phyloP scores from a whole-genome alignment of 2,888 invertebrate species.

The Amphipoea lucens region DNA sequence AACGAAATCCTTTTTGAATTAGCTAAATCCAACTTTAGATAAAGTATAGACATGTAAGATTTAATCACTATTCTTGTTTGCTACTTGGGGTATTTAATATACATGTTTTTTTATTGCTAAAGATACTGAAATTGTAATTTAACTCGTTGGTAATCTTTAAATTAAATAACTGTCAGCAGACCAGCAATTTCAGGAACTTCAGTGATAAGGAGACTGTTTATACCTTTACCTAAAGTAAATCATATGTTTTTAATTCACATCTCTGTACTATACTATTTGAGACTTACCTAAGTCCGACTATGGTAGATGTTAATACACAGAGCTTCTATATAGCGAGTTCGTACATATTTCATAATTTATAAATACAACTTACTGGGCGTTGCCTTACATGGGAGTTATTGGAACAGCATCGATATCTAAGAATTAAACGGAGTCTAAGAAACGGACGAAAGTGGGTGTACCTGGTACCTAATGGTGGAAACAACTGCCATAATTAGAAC shows the following conservation, averaged over 20 bases:
- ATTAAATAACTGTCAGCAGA: not conserved
- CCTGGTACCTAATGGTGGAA: not conserved
- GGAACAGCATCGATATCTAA: not conserved
- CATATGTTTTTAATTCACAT: too few relatives aligned
- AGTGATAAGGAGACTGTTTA: not conserved
- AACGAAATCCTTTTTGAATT: too few relatives aligned
- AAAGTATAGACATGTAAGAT: too few relatives aligned
- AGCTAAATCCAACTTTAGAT: too few relatives aligned
- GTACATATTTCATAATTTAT: too few relatives aligned
- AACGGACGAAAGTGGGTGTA: not conserved
- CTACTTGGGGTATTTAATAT: too few relatives aligned
- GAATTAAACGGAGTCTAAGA: not conserved
- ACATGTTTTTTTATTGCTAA: not conserved
- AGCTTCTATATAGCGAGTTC: not conserved
- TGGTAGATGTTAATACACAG: not conserved
- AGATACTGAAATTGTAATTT: not conserved
- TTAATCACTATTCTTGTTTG: too few relatives aligned
- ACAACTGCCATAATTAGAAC: constrained; percentile 11
- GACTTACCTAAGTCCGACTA: not conserved
- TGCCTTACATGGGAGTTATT: not conserved
- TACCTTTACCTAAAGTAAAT: not conserved
- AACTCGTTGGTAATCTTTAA: too few relatives aligned
- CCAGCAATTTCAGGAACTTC: not conserved
- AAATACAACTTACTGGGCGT: not conserved
- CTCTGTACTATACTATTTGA: too few relatives aligned